Evolutionary conservation across 2,888 invertebrate species (phyloP).

Genomic region (Biston betularia): DNA sequence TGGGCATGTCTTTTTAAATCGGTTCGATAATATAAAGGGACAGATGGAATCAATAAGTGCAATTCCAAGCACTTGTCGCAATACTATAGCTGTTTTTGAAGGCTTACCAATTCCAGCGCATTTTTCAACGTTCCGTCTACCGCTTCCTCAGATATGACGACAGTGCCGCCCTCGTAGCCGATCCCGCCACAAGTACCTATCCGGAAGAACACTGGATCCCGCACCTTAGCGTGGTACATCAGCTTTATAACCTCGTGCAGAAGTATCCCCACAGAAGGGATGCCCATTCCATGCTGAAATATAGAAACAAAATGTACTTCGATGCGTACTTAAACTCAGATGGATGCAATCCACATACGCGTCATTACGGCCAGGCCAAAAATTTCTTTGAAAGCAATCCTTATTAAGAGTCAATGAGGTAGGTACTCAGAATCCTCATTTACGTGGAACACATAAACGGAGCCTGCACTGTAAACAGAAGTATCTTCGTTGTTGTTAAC

Average conservation of each 20-base stretch:
- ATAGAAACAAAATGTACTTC: background rate
- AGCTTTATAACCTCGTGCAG: constrained; percentile 98
- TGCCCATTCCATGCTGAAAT: constrained; percentile 98
- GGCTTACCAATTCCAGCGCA: constrained; percentile 92
- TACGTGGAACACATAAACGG: too few species aligned
- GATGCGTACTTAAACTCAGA: background rate
- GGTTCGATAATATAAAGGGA: too few species aligned
- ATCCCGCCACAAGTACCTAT: constrained; percentile 98
- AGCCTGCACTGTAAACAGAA: too few species aligned
- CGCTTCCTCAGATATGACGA: constrained; percentile 96
- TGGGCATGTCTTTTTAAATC: too few species aligned
- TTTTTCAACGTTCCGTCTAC: constrained; percentile 95
- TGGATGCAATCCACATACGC: too few species aligned
- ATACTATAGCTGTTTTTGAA: background rate
- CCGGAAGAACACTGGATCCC: constrained; percentile 96
- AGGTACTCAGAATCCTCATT: too few species aligned
- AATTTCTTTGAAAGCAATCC: too few species aligned
- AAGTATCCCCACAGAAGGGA: constrained; percentile 97
- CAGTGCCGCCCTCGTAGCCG: constrained; percentile 96
- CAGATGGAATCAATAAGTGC: too few species aligned
- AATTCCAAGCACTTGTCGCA: background rate
- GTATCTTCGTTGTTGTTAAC: too few species aligned
- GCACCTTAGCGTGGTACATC: constrained; percentile 94
- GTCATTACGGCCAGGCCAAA: too few species aligned
- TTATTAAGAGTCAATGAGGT: too few species aligned